Evolutionary conservation across 2,797 vertebrate genomes (phyloP).

Genomic region (Poeciliopsis paucimaculata): DNA sequence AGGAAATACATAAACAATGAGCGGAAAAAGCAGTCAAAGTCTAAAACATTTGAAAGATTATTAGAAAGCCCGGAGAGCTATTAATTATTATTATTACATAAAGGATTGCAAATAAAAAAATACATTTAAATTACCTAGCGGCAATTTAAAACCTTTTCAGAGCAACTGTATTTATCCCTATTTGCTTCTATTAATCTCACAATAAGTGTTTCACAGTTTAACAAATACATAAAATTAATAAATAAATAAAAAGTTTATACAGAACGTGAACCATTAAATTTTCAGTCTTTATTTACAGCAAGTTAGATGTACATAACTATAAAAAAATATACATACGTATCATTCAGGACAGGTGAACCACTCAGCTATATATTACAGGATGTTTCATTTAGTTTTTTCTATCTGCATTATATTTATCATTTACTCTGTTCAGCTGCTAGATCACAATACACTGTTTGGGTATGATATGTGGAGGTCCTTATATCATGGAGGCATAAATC

Average conservation of each 20-base stretch:
- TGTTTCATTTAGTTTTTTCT: constrained; percentile 40
- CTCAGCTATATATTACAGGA: constrained; percentile 71
- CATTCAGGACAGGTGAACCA: constrained; percentile 69
- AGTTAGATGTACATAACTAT: constrained; percentile 83
- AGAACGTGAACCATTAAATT: constrained; percentile 26
- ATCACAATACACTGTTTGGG: constrained; percentile 29
- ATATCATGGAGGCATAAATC: constrained; percentile 29
- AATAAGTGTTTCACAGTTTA: neutral
- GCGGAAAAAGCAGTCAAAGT: neutral
- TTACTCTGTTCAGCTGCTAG: constrained; percentile 62
- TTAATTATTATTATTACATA: neutral
- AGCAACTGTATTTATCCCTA: neutral
- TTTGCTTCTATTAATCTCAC: neutral
- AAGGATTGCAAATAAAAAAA: neutral
- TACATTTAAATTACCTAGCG: neutral
- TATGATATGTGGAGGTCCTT: constrained; percentile 23
- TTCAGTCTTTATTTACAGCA: constrained; percentile 85
- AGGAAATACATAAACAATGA: neutral
- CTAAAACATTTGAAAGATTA: neutral
- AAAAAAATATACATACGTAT: constrained; percentile 82
- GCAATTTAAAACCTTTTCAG: neutral
- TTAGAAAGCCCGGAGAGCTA: neutral
- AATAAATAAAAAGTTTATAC: neutral
- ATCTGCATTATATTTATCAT: constrained; percentile 21
- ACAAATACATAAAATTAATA: neutral